phyloP scores from a whole-genome alignment of 2,797 vertebrate species.

The Aphelocoma californica region DNA sequence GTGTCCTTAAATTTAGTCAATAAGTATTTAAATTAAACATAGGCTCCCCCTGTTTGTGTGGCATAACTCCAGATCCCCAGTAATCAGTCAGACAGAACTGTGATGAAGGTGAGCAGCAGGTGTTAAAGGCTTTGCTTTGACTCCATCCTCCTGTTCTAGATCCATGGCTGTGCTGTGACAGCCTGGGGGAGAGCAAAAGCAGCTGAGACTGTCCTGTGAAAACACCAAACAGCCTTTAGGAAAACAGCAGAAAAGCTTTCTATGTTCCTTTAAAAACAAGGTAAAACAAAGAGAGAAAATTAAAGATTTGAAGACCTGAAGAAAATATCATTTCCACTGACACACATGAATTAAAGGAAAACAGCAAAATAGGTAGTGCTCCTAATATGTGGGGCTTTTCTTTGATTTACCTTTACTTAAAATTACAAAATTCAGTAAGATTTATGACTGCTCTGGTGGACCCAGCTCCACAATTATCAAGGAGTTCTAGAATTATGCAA shows the following conservation, averaged over 20 bases:
- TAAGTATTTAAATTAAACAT: background rate
- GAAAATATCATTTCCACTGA: background rate
- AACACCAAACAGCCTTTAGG: background rate
- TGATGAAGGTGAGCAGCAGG: background rate
- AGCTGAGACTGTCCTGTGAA: background rate
- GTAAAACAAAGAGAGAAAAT: background rate
- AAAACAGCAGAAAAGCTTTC: background rate
- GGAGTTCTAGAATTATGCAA: background rate
- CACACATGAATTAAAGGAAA: background rate
- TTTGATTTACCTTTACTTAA: background rate
- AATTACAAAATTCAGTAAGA: background rate
- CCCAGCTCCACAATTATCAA: background rate
- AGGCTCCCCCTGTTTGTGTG: background rate
- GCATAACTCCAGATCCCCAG: background rate
- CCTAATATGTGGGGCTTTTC: background rate
- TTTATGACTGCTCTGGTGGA: background rate
- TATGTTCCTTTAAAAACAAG: background rate
- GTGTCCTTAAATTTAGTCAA: background rate
- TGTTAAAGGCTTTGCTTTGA: background rate
- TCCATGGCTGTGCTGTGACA: background rate
- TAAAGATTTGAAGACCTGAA: background rate
- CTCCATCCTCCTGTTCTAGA: background rate
- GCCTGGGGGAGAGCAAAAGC: background rate
- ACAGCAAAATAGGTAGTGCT: background rate
- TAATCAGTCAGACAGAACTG: accelerated